Evolutionary conservation across 2,888 invertebrate genomes (phyloP), one percentile per base, ranked within the genome.

Genomic region (Ennomos fuscantarius): DNA sequence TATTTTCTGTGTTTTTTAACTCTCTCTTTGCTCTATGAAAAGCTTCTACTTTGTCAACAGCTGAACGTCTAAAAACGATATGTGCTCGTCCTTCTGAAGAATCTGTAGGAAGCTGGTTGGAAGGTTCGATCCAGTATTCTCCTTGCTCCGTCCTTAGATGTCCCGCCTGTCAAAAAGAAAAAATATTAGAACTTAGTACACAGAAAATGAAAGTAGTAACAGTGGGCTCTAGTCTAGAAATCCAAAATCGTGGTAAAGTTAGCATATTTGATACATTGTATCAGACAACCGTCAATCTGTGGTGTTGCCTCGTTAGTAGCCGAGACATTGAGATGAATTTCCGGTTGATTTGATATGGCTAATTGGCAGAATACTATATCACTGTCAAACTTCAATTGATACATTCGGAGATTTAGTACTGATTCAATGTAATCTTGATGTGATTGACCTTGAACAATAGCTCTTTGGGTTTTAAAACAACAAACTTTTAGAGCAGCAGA

Each of bases 91-190:
- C 83, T 62, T 81, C 75, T 41, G 74, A 82, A 57, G 64, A 78
- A 69, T 82, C 84, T 61, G 74, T 73, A 49, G 82, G 68, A 63
- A 91, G 84, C 81, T 94, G 92, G 72, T 94, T 93, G 34, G 94
- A 93, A 36, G 96, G 96, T 82, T 96, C 96, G 64, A 96, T 94
- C 88, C 94, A 95, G 83, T 94, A 96, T 80, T 95, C 95, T 61
- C 94, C 95, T 62, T 93, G 87, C 68, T 94, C 93, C 12, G 95
- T 94, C 74, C 94, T 92, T 62, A 96, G 93, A 73, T 94, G 92
- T 15, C 96, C 96, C 69, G 94, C 94, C 96, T 96, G 87, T 66
- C 75, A 77, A 61, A 57, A 66, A 10, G 35, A 10, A 60, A 55
- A 61, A 40, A 35, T 11, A 6, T 40, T 9, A 45, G 12, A 44